Conservation (phyloP, 2,888 invertebrate species). For the Dimorphilus gyrociliatus region DNA sequence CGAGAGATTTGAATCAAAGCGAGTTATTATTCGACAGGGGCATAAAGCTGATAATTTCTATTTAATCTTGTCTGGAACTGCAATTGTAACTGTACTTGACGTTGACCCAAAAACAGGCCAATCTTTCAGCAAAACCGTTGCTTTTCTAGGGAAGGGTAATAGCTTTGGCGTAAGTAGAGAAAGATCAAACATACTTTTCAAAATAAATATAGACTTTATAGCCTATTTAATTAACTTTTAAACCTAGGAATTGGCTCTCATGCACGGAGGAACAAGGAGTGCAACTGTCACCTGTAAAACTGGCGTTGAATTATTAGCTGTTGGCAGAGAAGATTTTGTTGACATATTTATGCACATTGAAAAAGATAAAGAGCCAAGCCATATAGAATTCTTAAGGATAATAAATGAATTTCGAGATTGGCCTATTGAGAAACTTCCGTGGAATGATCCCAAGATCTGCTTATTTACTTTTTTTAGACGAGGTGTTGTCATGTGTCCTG, state of each 20-base stretch:
- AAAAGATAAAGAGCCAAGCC: slow-evolving; percentile 27
- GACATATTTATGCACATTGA: slow-evolving; percentile 40
- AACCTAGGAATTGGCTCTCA: slow-evolving; percentile 31
- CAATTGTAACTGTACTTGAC: slow-evolving; percentile 21
- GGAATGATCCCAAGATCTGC: slow-evolving; percentile 27
- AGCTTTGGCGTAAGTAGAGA: slow-evolving; percentile 25
- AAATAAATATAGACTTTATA: neutral
- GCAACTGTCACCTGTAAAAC: slow-evolving; percentile 33
- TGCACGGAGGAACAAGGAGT: slow-evolving; percentile 28
- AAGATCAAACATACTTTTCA: neutral
- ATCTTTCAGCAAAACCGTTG: slow-evolving; percentile 17
- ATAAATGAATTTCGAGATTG: slow-evolving; percentile 22
- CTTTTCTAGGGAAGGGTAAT: slow-evolving; percentile 26
- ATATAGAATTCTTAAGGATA: slow-evolving; percentile 25
- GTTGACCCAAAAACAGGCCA: slow-evolving; percentile 18
- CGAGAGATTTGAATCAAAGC: slow-evolving; percentile 15
- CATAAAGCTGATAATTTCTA: slow-evolving; percentile 28
- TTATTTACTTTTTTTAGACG: slow-evolving; percentile 32
- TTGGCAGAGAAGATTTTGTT: slow-evolving; percentile 45
- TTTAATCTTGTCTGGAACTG: slow-evolving; percentile 26
- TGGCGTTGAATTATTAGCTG: slow-evolving; percentile 48
- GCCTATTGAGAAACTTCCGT: slow-evolving; percentile 27
- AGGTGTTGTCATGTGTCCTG: slow-evolving; percentile 29
- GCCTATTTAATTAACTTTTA: neutral
- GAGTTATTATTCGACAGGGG: slow-evolving; percentile 26